Conservation (phyloP, 2,888 invertebrate genomes). For the Lepidonotus clava region DNA sequence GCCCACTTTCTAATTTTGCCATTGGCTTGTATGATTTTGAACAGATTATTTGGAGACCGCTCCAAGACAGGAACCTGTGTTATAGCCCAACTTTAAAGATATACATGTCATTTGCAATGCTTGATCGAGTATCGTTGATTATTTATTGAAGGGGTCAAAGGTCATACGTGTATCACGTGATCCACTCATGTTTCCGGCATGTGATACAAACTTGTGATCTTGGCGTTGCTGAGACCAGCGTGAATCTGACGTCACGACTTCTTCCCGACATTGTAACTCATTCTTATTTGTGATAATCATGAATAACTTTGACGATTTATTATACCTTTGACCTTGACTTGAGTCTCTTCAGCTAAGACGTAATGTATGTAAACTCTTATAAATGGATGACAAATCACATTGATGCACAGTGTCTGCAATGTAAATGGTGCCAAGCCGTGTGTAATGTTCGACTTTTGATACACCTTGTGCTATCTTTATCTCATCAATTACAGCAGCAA, state of each 20-base stretch:
- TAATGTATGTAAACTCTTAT: constrained; percentile 14
- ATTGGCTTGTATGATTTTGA: too few relatives aligned
- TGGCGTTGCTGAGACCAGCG: neutral
- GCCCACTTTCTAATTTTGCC: too few relatives aligned
- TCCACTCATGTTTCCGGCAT: constrained; percentile 40
- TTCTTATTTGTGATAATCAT: constrained; percentile 51
- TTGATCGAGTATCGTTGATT: neutral
- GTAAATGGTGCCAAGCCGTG: constrained; percentile 42
- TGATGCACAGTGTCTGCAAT: constrained; percentile 37
- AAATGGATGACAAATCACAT: neutral
- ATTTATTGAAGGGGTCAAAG: constrained; percentile 52
- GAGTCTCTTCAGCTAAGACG: constrained; percentile 45
- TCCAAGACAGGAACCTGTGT: neutral
- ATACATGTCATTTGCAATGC: constrained; percentile 14
- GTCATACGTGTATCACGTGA: constrained; percentile 46
- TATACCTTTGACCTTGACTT: constrained; percentile 52
- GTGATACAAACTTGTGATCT: constrained; percentile 45
- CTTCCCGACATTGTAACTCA: constrained; percentile 45
- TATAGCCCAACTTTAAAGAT: constrained; percentile 13
- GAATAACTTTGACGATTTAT: constrained; percentile 47
- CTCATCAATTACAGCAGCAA: constrained; percentile 41
- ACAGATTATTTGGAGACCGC: neutral
- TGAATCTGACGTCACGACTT: neutral
- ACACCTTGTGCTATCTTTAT: constrained; percentile 43
- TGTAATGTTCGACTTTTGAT: constrained; percentile 40